Percentiles rank a stretch among this genome's conserved stretches.
phyloP scores from a whole-genome alignment of 2,888 invertebrate genomes.

The Choreutis nemorana region DNA sequence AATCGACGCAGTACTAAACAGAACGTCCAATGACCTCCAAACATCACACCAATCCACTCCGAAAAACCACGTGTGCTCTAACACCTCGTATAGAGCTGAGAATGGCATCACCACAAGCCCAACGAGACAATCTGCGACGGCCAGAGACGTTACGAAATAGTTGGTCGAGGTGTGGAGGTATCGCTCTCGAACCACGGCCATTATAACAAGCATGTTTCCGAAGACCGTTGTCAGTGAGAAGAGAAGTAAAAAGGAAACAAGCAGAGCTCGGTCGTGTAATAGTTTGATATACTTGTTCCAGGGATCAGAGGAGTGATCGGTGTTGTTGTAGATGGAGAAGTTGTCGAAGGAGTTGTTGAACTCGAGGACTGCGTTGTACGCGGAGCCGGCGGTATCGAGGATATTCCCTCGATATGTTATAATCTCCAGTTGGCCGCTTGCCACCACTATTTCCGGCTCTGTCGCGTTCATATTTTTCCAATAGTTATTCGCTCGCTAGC shows the following conservation, averaged over 20 bases:
- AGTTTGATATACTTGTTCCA: slow-evolving; percentile 58
- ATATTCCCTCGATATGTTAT: slow-evolving; percentile 31
- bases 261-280: slow-evolving; percentile 73
- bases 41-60: slow-evolving; percentile 97
- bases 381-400: slow-evolving; percentile 24
- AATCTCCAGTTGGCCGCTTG: slow-evolving; percentile 48
- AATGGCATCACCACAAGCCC: slow-evolving; percentile 99
- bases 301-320: slow-evolving; percentile 29
- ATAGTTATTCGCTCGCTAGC: slow-evolving; percentile 45
- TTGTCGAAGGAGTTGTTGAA: slow-evolving; percentile 44
- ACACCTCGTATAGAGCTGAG: slow-evolving; percentile 87
- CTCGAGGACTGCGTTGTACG: slow-evolving; percentile 33
- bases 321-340: slow-evolving; percentile 28
- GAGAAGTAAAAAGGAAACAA: slow-evolving; percentile 82
- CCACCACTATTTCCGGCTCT: slow-evolving; percentile 43
- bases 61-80: slow-evolving; percentile 93
- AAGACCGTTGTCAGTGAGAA: slow-evolving; percentile 94
- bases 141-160: slow-evolving; percentile 96
- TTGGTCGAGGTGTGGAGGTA: slow-evolving; percentile 97
- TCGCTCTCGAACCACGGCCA: slow-evolving; percentile 91
- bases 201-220: slow-evolving; percentile 93
- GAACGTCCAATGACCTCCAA: slow-evolving; percentile 96
- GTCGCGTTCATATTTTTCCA: slow-evolving; percentile 56
- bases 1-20: slow-evolving; percentile 97
- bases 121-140: slow-evolving; percentile 95